Base-by-base conservation (phyloP, 2,113 vertebrate genomes). In the Silurus asotus region DNA sequence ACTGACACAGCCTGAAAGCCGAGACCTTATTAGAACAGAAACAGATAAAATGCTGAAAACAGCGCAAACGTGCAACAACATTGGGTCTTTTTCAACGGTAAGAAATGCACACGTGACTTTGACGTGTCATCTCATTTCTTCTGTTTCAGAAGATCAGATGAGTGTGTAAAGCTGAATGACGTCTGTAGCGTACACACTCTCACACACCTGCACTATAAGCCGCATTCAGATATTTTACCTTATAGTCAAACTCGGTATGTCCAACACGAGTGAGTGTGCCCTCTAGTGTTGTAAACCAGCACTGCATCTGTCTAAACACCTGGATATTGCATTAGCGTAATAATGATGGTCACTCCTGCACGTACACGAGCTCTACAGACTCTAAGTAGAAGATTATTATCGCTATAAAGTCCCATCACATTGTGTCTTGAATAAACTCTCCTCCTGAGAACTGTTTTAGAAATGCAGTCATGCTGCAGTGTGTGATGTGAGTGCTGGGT, bases 101-200 rank as follows among this genome's bases (percentile, higher is more conserved):
- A 85, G 58, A 85, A 79, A 65, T 48, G 58, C n/a, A 48, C 19
- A 17, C 8, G 61, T 19, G 37, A 25, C 65, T 28, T 84, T 70
- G 59, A 17, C 13, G 1, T 1, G n/a, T 84, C 72, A 4, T 84
- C n/a, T 64, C 84, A 20, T 69, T 19, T n/a, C 64, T 55, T 67
- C 62, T 79, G 49, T 15, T 48, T 15, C 61, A 69, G 62, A 49
- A 48, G 25, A 6, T 45, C 49, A 45, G 49, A 55, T 28, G 74
- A 78, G 49, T n/a, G 70, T 84, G 69, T 75, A 55, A 77, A 77
- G 61, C 58, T 81, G 28, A 25, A 5, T 8, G 0, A 20, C 55
- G 6, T 55, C 58, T n/a, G 78, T 81, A 2, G 28, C 23, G 58
- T 48, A n/a, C 23, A 11, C 17, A 49, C 56, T n/a, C 58, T 23